Percentiles rank a stretch among this genome's conserved stretches.
These are phyloP conservation scores for Zosterops hypoxanthus DNA, from an alignment of 2,113 vertebrate species.

Conservation along the genomic window DNA sequence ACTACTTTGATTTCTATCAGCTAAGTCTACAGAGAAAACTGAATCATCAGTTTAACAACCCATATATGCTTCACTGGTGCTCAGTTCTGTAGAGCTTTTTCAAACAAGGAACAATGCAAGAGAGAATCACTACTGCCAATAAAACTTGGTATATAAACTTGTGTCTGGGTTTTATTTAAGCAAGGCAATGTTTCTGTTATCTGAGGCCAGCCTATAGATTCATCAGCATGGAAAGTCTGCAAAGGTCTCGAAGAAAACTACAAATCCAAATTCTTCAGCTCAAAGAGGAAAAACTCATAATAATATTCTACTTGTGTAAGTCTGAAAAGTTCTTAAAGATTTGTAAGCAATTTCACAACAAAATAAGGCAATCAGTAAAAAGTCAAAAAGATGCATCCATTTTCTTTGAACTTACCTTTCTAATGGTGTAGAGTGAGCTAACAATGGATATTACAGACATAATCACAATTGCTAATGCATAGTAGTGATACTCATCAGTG, in stretches of 20 bases:
- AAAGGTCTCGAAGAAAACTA: not conserved
- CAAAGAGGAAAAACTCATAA: not conserved
- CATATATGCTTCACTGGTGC: not conserved
- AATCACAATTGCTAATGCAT: constrained; percentile 91
- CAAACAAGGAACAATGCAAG: not conserved
- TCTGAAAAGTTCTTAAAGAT: not conserved
- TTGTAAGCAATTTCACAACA: not conserved
- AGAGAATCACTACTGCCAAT: not conserved
- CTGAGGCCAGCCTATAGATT: not conserved
- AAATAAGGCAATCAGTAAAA: not conserved
- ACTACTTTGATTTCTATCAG: not conserved
- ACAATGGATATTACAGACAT: constrained; percentile 96
- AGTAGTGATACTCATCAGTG: constrained; percentile 96
- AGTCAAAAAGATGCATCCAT: not conserved
- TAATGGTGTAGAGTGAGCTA: constrained; percentile 96
- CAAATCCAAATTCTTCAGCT: not conserved
- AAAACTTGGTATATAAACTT: not conserved
- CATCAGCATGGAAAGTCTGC: not conserved
- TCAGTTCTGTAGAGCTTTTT: not conserved
- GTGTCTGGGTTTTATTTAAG: not conserved
- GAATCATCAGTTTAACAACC: not conserved
- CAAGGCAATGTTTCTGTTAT: not conserved
- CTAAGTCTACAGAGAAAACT: not conserved
- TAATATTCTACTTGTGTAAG: not conserved
- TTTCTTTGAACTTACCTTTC: constrained; percentile 84